Base-by-base conservation (phyloP, 2,113 vertebrate genomes). In the Oceanodroma tethys region DNA sequence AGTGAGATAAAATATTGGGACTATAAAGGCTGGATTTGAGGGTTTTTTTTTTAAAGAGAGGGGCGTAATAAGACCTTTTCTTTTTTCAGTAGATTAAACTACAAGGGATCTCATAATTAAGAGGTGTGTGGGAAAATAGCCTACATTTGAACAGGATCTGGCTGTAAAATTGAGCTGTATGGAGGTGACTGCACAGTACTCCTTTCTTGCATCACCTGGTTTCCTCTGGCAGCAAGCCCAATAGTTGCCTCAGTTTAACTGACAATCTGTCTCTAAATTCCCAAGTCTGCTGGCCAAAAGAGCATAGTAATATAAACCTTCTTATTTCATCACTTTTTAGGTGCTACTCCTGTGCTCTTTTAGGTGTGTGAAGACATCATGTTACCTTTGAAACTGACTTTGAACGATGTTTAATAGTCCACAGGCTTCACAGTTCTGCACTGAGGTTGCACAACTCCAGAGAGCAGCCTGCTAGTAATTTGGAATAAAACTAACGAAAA, bases 361-460 rank as follows among this genome's bases (percentile, higher is more conserved):
- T 81, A 63, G 32, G 8, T 86, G 45, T 14, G 1, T 67, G 26
- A 65, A 84, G 34, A 29, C 43, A 29, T 58, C 6, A 9, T 11
- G 16, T 42, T 88, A n/a, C 42, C 26, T 88, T 88, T 90, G 71
- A 73, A 94, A 50, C 66, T 78, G n/a, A 47, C 58, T 90, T 63
- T 80, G 56, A 66, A n/a, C 2, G 1, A 7, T 85, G 34, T 65
- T 88, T 21, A 30, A 11, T 66, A 66, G n/a, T 60, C 45, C 50
- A 26, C 62, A 48, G 52, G 26, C 32, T 84, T 83, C 80, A 73
- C 53, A 53, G 53, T 32, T 82, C 36, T 58, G 16, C 53, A 50
- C 26, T 40, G 43, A 62, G 59, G 40, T 12, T 78, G 50, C 50
- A 66, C 45, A 78, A 48, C 30, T 68, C 72, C 26, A 55, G 60